Percentiles rank a stretch among this genome's conserved stretches.
These are phyloP conservation scores for Drosophila nr. fundita DNA, from an alignment of 2,888 invertebrate genomes.

Conservation along the genomic window DNA sequence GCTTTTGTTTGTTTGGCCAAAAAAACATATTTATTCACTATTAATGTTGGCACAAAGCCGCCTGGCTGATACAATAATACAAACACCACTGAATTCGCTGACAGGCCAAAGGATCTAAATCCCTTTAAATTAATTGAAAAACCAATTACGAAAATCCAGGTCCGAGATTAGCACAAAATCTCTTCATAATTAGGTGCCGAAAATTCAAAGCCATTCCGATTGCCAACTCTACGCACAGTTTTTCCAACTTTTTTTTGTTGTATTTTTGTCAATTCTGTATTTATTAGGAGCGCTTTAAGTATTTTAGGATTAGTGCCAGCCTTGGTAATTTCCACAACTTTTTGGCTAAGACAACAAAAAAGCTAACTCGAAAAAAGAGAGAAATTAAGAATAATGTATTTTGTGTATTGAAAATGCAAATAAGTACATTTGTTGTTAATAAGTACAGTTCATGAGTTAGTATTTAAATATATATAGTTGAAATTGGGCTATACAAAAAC, in stretches of 20 bases:
- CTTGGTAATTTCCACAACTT: slow-evolving; percentile 53
- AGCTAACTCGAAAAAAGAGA: not conserved
- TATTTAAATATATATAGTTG: not conserved
- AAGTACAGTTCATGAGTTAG: slow-evolving; percentile 13
- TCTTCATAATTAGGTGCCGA: slow-evolving; percentile 73
- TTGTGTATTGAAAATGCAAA: slow-evolving; percentile 19
- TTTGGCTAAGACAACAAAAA: slow-evolving; percentile 29
- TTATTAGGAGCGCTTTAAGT: slow-evolving; percentile 28
- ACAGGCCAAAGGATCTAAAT: slow-evolving; percentile 44
- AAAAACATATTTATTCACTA: slow-evolving; percentile 21
- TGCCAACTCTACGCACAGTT: slow-evolving; percentile 26
- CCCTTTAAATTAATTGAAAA: slow-evolving; percentile 70
- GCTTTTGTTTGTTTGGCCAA: slow-evolving; percentile 7
- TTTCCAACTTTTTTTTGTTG: slow-evolving; percentile 1
- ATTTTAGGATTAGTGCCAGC: slow-evolving; percentile 56
- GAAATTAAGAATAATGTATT: not conserved
- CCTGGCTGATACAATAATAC: not conserved
- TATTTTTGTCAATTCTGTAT: slow-evolving; percentile 29
- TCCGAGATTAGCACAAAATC: slow-evolving; percentile 71
- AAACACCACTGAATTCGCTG: slow-evolving; percentile 4
- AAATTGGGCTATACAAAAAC: not conserved
- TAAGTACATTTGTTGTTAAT: slow-evolving; percentile 26
- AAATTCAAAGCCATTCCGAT: slow-evolving; percentile 47
- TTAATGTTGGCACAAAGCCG: slow-evolving; percentile 14
- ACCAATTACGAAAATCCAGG: slow-evolving; percentile 66